Percentiles rank a stretch among this genome's conserved stretches.
Evolutionary conservation across 1,140 invertebrate species (phyloP).

Genomic region (Aphelenchoides fujianensis): DNA sequence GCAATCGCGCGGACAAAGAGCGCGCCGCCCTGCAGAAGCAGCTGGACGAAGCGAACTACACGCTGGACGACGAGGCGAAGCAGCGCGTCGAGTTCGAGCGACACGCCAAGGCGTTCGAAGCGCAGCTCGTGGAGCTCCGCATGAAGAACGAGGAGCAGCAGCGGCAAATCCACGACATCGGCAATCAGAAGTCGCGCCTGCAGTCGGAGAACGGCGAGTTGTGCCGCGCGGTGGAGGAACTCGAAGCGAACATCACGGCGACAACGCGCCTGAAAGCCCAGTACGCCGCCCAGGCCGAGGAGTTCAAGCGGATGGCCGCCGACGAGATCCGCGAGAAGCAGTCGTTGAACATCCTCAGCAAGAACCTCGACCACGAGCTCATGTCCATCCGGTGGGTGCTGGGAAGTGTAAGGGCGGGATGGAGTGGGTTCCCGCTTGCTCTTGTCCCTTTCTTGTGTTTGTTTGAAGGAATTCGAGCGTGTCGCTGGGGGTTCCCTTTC

Average conservation of each 20-base stretch:
- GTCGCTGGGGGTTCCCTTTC: too few relatives aligned
- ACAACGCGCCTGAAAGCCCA: slow-evolving; percentile 94
- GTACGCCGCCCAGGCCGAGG: slow-evolving; percentile 87
- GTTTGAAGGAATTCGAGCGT: too few relatives aligned
- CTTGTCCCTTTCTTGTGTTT: slow-evolving; percentile 7
- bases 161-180: slow-evolving; percentile 88
- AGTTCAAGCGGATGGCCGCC: slow-evolving; percentile 91
- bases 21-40: slow-evolving; percentile 85
- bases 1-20: slow-evolving; percentile 93
- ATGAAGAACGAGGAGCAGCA: slow-evolving; percentile 91
- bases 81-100: slow-evolving; percentile 78
- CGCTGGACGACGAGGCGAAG: slow-evolving; percentile 82
- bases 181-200: slow-evolving; percentile 90
- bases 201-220: slow-evolving; percentile 93
- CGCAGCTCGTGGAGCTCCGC: slow-evolving; percentile 79
- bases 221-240: slow-evolving; percentile 87
- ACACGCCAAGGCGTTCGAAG: slow-evolving; percentile 50
- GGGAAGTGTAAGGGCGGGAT: too few relatives aligned
- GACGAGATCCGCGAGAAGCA: slow-evolving; percentile 74
- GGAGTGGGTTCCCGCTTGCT: background rate
- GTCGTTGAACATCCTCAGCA: slow-evolving; percentile 63
- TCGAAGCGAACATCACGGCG: slow-evolving; percentile 90
- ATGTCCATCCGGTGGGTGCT: slow-evolving; percentile 79
- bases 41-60: slow-evolving; percentile 83
- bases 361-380: slow-evolving; percentile 91